These are phyloP conservation scores for Genyomyrus donnyi DNA, from an alignment of 2,113 vertebrate genomes.

Conservation along the genomic window DNA sequence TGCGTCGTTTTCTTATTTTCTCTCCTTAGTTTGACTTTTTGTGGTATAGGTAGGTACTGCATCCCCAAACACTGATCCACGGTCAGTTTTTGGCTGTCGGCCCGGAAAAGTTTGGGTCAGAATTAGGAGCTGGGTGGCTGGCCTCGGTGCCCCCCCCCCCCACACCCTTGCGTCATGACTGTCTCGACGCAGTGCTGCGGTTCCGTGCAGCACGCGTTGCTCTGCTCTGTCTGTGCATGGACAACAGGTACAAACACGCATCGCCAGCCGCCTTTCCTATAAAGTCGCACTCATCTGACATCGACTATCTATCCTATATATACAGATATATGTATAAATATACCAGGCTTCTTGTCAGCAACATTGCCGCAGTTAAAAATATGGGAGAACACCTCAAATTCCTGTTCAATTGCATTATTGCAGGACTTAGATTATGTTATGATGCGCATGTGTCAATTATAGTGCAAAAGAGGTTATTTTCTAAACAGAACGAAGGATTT, in stretches of 20 bases:
- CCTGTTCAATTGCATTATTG: constrained; percentile 55
- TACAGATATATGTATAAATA: constrained; percentile 45
- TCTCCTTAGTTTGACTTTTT: constrained; percentile 28
- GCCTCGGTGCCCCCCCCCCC: constrained; percentile 36
- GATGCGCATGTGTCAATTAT: constrained; percentile 62
- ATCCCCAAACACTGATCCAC: constrained; percentile 39
- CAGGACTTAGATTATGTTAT: constrained; percentile 54
- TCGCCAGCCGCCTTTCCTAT: constrained; percentile 31
- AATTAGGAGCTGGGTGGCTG: constrained; percentile 29
- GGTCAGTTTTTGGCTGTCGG: constrained; percentile 29
- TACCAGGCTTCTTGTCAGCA: constrained; percentile 47
- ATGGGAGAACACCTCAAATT: constrained; percentile 33
- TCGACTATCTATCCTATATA: constrained; percentile 49
- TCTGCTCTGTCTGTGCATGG: constrained; percentile 62
- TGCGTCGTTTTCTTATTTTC: neutral
- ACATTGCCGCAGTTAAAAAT: constrained; percentile 48
- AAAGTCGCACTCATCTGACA: constrained; percentile 45
- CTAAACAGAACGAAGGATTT: constrained; percentile 57
- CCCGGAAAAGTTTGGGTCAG: constrained; percentile 25
- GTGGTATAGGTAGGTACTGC: constrained; percentile 47
- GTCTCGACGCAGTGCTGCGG: constrained; percentile 40
- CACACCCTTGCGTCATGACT: constrained; percentile 28
- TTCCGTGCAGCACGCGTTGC: constrained; percentile 48
- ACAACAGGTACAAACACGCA: constrained; percentile 49
- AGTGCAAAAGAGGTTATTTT: constrained; percentile 64